phyloP scores from a whole-genome alignment of 53 echinoderm and acorn worm species.

The Zoroaster sp. region DNA sequence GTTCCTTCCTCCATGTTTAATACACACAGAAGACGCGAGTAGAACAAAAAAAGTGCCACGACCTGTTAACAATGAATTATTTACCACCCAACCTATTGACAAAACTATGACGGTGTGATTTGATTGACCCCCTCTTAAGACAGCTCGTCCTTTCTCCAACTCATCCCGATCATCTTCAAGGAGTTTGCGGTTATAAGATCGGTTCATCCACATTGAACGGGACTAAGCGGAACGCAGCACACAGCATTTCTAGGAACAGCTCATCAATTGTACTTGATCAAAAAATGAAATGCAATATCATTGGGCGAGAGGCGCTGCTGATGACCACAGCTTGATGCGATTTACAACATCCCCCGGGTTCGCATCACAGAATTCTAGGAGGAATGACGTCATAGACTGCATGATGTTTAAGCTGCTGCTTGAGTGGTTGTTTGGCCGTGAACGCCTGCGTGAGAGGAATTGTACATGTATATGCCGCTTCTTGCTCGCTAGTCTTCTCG shows the following conservation, averaged over 20 bases:
- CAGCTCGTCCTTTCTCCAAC: neutral
- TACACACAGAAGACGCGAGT: no score
- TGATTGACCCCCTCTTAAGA: no score
- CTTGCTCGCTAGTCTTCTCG: no score
- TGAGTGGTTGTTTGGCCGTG: neutral
- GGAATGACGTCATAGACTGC: constrained; percentile 39
- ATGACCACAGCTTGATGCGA: neutral
- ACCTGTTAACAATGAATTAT: no score
- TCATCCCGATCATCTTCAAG: neutral
- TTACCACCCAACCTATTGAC: no score
- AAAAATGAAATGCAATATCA: constrained; percentile 3
- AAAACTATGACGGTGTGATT: no score
- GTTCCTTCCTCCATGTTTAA: no score
- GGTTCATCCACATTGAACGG: constrained; percentile 18
- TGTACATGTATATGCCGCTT: no score
- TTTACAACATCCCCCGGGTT: neutral
- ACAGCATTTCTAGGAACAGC: neutral
- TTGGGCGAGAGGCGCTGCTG: neutral
- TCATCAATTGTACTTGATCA: neutral
- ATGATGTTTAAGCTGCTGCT: neutral
- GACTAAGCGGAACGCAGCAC: neutral
- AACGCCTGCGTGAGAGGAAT: no score
- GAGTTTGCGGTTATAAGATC: neutral
- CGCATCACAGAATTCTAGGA: constrained; percentile 38
- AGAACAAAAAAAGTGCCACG: no score